Evolutionary conservation across 2,113 vertebrate species (phyloP).

Genomic region (Anser brachyrhynchus): DNA sequence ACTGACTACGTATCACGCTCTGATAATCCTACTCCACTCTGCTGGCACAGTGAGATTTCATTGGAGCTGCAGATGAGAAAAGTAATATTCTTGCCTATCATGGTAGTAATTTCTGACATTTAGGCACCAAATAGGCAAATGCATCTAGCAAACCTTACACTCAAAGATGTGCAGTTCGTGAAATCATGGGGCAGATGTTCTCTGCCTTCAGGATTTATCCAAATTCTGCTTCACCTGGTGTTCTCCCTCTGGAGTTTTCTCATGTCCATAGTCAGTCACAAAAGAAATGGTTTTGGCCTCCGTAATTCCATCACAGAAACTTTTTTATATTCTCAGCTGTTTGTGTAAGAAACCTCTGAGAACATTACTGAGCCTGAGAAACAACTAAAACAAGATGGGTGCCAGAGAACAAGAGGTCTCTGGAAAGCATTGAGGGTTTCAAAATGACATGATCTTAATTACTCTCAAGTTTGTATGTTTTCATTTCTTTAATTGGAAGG

Average conservation of each 20-base stretch:
- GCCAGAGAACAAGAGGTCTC: constrained; percentile 4
- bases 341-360: constrained; percentile 4
- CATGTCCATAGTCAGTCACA: neutral
- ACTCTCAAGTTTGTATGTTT: constrained; percentile 27
- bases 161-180: neutral
- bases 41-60: neutral
- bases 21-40: neutral
- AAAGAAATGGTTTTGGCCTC: neutral
- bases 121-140: neutral
- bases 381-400: neutral
- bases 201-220: neutral
- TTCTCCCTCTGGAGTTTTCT: neutral
- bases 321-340: neutral
- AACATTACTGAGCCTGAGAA: neutral
- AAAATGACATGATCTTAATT: constrained; percentile 18
- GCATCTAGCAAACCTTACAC: neutral
- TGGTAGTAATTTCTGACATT: neutral
- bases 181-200: neutral
- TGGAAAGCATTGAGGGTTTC: neutral
- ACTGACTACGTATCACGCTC: neutral
- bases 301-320: neutral
- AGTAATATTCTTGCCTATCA: neutral
- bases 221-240: neutral
- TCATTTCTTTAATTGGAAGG: constrained; percentile 47
- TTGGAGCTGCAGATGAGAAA: neutral